Evolutionary conservation across 2,797 vertebrate species (phyloP).

Genomic region (Anguilla marmorata): DNA sequence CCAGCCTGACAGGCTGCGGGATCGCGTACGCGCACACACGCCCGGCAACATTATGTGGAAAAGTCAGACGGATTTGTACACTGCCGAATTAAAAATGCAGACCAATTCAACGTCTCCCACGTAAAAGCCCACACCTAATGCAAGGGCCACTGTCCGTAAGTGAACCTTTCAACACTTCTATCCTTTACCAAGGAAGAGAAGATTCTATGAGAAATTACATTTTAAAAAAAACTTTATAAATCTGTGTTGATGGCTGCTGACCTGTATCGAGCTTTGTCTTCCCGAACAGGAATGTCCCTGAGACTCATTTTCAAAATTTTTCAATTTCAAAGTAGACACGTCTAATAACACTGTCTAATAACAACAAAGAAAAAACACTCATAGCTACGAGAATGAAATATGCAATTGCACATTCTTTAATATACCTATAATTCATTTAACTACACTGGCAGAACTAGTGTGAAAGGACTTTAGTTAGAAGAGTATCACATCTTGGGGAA

Average conservation of each 20-base stretch:
- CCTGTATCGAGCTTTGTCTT: not conserved
- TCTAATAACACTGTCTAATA: not conserved
- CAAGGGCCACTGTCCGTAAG: not conserved
- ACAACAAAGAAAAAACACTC: not conserved
- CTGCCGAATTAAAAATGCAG: not conserved
- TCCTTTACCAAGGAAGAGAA: not conserved
- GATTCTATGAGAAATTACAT: not conserved
- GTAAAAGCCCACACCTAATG: not conserved
- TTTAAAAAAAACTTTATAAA: not conserved
- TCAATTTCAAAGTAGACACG: not conserved
- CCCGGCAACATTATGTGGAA: not conserved
- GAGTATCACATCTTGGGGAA: not conserved
- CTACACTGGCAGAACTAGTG: no score
- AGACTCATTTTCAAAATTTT: not conserved
- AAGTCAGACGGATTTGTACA: not conserved
- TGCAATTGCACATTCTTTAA: not conserved
- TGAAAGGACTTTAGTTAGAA: not conserved
- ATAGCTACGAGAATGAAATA: not conserved
- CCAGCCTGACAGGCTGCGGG: not conserved
- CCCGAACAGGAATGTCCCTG: not conserved
- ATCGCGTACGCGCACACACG: not conserved
- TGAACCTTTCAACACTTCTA: not conserved
- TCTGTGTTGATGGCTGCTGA: not conserved
- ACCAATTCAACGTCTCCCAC: not conserved
- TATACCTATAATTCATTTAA: not conserved